Evolutionary conservation across 2,888 invertebrate species (phyloP).

Genomic region (Leptura quadrifasciata): DNA sequence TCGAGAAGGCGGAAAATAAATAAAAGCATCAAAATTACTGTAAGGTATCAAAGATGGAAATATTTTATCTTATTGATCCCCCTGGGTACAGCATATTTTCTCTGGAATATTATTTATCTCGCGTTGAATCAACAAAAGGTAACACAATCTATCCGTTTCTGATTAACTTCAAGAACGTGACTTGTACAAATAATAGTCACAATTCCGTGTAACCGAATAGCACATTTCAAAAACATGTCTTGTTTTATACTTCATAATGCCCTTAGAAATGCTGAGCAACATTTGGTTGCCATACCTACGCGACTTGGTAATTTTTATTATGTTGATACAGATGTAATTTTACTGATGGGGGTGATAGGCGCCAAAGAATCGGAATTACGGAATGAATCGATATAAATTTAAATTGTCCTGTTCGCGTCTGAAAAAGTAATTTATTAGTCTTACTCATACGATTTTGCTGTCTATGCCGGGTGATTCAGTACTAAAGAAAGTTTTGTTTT

Average conservation of each 20-base stretch:
- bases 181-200: slow-evolving; percentile 49
- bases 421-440: no score
- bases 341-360: slow-evolving; percentile 30
- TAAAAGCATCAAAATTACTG: no score
- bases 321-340: slow-evolving; percentile 42
- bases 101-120: slow-evolving; percentile 23
- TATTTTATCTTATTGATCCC: no score
- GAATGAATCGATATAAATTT: no score
- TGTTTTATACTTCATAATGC: slow-evolving; percentile 30
- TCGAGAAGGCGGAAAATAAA: no score
- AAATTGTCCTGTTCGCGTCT: no score
- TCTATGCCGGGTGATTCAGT: no score
- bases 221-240: slow-evolving; percentile 35
- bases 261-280: slow-evolving; percentile 43
- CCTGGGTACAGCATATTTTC: background rate
- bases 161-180: slow-evolving; percentile 56
- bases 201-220: slow-evolving; percentile 18
- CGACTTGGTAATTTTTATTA: slow-evolving; percentile 44
- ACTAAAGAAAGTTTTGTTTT: no score
- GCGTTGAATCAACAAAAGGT: slow-evolving; percentile 26
- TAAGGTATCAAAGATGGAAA: no score
- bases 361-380: background rate
- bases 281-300: slow-evolving; percentile 46
- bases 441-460: no score
- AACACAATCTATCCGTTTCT: slow-evolving; percentile 45